Conservation (phyloP, 1,140 invertebrate genomes). For the Panagrolaimus sp. region DNA sequence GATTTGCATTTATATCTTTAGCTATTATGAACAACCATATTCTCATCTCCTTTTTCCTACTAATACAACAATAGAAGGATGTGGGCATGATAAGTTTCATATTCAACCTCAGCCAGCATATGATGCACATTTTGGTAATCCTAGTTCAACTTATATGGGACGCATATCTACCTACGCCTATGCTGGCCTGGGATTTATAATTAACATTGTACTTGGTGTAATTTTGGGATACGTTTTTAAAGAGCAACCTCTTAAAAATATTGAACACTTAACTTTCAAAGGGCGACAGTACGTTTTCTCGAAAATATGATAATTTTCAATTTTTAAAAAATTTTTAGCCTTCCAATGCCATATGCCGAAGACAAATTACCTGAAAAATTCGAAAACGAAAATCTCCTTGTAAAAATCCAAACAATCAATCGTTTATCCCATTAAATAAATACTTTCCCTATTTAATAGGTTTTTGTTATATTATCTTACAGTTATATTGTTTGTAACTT, state of each 20-base stretch:
- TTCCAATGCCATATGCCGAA: background rate
- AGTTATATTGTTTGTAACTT: no score
- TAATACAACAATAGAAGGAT: background rate
- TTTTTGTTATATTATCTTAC: slow-evolving; percentile 7
- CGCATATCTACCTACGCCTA: background rate
- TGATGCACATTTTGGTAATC: slow-evolving; percentile 8
- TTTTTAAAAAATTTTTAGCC: background rate
- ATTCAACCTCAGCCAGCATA: background rate
- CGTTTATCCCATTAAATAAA: slow-evolving; percentile 83
- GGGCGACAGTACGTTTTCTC: slow-evolving; percentile 6
- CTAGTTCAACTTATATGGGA: background rate
- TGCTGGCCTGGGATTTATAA: slow-evolving; percentile 4
- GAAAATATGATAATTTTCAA: background rate
- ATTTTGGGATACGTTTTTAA: slow-evolving; percentile 1
- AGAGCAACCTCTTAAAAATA: slow-evolving; percentile 3
- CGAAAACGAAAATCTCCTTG: slow-evolving; percentile 63
- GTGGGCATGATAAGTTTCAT: background rate
- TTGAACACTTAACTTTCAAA: slow-evolving; percentile 9
- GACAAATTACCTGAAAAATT: background rate
- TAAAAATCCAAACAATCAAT: slow-evolving; percentile 67
- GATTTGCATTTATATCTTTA: slow-evolving; percentile 11
- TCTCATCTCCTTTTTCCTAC: background rate
- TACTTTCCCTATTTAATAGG: slow-evolving; percentile 59
- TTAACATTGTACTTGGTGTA: slow-evolving; percentile 1
- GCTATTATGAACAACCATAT: background rate